Percentiles rank a stretch among this genome's conserved stretches.
Evolutionary conservation across 2,113 vertebrate genomes (phyloP).

Genomic region (Himantopus leucocephalus): DNA sequence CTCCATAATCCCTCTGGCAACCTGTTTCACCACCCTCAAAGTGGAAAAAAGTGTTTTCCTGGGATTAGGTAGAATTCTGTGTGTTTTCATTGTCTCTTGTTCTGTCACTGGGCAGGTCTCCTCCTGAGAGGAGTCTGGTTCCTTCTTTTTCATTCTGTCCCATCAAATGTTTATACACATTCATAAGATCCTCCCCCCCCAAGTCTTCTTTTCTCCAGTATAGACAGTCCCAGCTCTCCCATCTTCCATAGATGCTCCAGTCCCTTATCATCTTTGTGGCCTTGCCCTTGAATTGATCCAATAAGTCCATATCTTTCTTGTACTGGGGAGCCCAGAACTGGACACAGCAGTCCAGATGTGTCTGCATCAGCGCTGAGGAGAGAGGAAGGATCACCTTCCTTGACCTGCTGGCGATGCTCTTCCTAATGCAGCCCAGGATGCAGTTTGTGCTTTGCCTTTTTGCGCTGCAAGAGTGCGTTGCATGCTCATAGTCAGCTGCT

Average conservation of each 20-base stretch:
- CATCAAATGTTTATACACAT: neutral
- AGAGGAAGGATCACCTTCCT: neutral
- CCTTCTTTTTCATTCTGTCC: neutral
- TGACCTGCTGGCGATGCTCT: neutral
- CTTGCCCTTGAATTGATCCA: neutral
- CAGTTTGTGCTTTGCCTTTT: neutral
- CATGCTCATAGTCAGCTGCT: neutral
- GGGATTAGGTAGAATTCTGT: neutral
- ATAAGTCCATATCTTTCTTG: neutral
- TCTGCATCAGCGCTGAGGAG: neutral
- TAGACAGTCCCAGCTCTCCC: neutral
- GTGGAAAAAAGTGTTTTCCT: neutral
- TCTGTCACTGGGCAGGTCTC: neutral
- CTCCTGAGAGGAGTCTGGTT: neutral
- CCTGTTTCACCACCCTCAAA: neutral
- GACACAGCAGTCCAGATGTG: neutral
- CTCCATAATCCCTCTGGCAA: neutral
- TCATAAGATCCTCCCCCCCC: neutral
- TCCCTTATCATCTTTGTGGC: neutral
- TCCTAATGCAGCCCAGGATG: neutral
- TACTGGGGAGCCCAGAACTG: neutral
- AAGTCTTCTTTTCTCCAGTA: neutral
- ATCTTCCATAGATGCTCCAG: neutral
- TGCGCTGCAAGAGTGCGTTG: neutral
- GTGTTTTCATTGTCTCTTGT: neutral